Evolutionary conservation across 30 jellyfish, hydroid and myxozoan species (phyloP).

Genomic region (Aurelia aurita): DNA sequence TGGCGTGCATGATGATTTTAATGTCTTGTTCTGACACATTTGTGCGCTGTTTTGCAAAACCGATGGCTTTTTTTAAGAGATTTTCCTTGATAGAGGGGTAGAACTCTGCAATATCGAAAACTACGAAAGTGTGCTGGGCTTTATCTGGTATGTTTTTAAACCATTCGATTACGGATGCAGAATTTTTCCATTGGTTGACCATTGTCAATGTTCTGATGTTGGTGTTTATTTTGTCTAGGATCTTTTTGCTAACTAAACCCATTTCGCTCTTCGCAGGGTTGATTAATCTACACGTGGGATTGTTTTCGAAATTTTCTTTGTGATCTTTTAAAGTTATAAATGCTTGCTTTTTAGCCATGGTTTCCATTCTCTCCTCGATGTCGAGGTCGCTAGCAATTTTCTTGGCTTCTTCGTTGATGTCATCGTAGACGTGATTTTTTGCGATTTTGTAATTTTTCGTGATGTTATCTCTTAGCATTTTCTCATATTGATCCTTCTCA

Average conservation of each 20-base stretch:
- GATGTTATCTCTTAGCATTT: neutral
- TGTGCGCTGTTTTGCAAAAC: neutral
- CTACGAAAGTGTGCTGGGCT: neutral
- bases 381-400: conserved; percentile 12
- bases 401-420: neutral
- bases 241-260: conserved; percentile 45
- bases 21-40: neutral
- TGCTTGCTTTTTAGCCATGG: conserved; percentile 40
- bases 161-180: too few relatives aligned
- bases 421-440: neutral
- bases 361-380: conserved; percentile 36
- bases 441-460: neutral
- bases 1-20: neutral
- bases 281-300: conserved; percentile 66
- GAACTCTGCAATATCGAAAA: neutral
- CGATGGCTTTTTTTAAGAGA: neutral
- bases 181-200: too few relatives aligned
- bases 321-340: conserved; percentile 76
- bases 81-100: neutral
- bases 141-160: too few relatives aligned
- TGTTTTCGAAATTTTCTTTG: conserved; percentile 60
- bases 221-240: too few relatives aligned
- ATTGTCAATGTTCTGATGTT: too few relatives aligned
- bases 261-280: conserved; percentile 68
- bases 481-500: neutral